Base-by-base conservation (phyloP, 2,888 invertebrate genomes). In the Thymelicus sylvestris region DNA sequence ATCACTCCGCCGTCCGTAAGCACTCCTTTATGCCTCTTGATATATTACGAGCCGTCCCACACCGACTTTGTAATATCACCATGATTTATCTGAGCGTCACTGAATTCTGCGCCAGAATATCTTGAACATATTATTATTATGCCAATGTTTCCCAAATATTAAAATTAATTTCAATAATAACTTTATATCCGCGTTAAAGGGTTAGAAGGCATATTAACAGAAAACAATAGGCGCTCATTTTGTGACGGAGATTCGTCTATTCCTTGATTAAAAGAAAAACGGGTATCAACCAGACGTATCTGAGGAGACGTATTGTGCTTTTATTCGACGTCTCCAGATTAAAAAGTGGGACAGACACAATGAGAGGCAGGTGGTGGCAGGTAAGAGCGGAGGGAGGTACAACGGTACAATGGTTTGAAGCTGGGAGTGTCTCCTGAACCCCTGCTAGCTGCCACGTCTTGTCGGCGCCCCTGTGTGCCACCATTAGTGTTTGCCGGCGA, bases 271-370 rank as follows among this genome's bases (percentile, higher is more conserved):
- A 88, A 89, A 88, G 81, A 80, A 80, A 82, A 85, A 86, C 84
- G 86, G 86, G 85, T 85, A 83, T 81, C 82, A 84, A 82, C 80
- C 78, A 86, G 86, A 87, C 83, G 85, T 87, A 88, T 87, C 86
- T 83, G 82, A 81, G 78, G 77, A 80, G 78, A 77, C 80, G 86
- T 86, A 90, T 90, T 90, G 90, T 90, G 86, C 86, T 88, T 88
- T 87, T 90, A 87, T 91, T 87, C 87, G 87, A 88, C 87, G 86
- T 89, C 89, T 89, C 88, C 85, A 89, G 92, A 92, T 90, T 91
- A 90, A 91, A 92, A 92, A 91, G 85, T 88, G 88, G 89, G 85
- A 81, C 88, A 88, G 81, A 84, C 79, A 88, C 89, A 90, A 90
- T 89, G 87, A 88, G 83, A 78, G 76, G 78, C 70, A 83, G 78